phyloP scores from a whole-genome alignment of 2,797 vertebrate species.

The Coregonus suidteri region DNA sequence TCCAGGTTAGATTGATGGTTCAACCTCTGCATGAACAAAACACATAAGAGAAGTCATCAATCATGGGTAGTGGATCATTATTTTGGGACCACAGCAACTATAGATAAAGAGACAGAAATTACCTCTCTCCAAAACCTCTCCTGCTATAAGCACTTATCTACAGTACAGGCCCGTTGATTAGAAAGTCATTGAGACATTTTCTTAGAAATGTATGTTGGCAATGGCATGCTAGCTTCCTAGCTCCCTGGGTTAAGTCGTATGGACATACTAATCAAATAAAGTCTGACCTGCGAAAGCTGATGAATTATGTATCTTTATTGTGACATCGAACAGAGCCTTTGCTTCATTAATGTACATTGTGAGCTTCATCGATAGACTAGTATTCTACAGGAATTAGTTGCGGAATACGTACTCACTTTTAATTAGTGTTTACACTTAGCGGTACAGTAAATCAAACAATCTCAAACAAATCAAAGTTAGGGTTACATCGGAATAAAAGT shows the following conservation, averaged over 20 bases:
- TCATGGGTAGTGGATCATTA: neutral
- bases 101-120: neutral
- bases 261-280: slow-evolving; percentile 55
- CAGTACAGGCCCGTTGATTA: slow-evolving; percentile 17
- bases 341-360: neutral
- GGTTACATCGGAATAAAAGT: neutral
- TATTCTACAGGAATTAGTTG: too few species aligned
- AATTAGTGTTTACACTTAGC: too few species aligned
- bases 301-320: slow-evolving; percentile 35
- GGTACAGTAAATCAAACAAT: too few species aligned
- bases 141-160: slow-evolving; percentile 14
- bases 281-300: slow-evolving; percentile 31
- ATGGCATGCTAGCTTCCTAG: slow-evolving; percentile 41
- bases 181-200: neutral
- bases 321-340: neutral
- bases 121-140: neutral
- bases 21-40: slow-evolving; percentile 58
- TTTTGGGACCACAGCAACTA: neutral
- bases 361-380: too few species aligned
- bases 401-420: too few species aligned
- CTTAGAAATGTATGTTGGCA: slow-evolving; percentile 3
- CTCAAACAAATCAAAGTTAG: neutral
- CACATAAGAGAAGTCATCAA: neutral
- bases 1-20: slow-evolving; percentile 27
- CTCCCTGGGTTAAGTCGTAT: slow-evolving; percentile 14